These are phyloP conservation scores for Podiceps cristatus DNA, from an alignment of 2,113 vertebrate species.

Conservation along the genomic window DNA sequence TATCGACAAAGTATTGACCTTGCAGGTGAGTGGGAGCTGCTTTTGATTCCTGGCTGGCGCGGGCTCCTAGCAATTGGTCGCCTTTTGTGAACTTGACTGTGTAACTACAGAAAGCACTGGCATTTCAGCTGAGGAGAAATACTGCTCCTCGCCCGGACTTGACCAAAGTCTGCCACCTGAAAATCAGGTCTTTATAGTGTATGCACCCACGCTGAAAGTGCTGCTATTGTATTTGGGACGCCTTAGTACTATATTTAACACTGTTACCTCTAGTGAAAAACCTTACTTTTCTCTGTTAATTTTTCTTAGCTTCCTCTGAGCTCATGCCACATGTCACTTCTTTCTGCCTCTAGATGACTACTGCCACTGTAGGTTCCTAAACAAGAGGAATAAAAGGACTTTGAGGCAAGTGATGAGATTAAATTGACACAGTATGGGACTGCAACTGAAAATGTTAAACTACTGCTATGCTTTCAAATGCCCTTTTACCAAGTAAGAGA, in stretches of 20 bases:
- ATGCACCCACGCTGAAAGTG: neutral
- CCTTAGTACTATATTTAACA: neutral
- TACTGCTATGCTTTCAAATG: neutral
- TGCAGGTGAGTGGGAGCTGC: neutral
- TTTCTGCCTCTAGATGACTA: neutral
- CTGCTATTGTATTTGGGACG: neutral
- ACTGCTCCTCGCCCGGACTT: neutral
- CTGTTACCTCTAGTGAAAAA: neutral
- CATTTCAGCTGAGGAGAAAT: neutral
- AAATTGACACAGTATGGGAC: neutral
- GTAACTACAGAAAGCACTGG: neutral
- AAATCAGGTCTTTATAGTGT: neutral
- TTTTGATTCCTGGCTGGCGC: neutral
- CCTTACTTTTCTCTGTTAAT: neutral
- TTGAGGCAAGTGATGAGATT: neutral
- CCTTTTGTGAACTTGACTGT: neutral
- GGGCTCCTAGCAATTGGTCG: neutral
- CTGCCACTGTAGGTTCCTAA: neutral
- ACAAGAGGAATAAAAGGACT: neutral
- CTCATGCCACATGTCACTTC: neutral
- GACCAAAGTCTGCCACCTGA: neutral
- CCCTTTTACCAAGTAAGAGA: neutral
- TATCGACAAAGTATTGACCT: neutral
- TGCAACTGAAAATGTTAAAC: neutral
- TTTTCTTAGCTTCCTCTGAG: neutral